Base-by-base conservation (phyloP, 30 jellyfish, hydroid and myxozoan species). In the Nemopilema nomurai region DNA sequence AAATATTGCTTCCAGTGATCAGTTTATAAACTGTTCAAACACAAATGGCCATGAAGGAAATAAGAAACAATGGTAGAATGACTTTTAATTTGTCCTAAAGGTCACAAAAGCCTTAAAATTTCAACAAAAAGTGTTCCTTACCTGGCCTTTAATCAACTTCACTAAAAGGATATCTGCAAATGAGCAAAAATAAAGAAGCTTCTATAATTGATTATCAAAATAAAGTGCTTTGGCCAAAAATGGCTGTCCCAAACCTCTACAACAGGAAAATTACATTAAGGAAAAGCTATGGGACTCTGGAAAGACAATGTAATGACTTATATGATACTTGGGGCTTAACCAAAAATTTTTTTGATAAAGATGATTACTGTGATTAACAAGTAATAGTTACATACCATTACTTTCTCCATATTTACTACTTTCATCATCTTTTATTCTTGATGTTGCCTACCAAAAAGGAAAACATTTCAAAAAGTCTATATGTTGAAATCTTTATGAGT, bases 101-200 rank as follows among this genome's bases (percentile, higher is more conserved):
- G n/a, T n/a, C n/a, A n/a, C n/a, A n/a, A n/a, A n/a, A n/a, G n/a
- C n/a, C n/a, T n/a, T n/a, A n/a, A n/a, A n/a, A n/a, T n/a, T n/a
- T n/a, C n/a, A n/a, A n/a, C n/a, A n/a, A n/a, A n/a, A n/a, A n/a
- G n/a, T n/a, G n/a, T n/a, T 20, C 26, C 29, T 67, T 50, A 84
- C 92, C 87, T 93, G 99, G 16, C 99, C 99, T 75, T 94, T 94
- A 23, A 97, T 96, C 72, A 94, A 77, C 41, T 94, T 94, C 21
- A 91, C 96, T 33, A 94, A 85, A 28, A 94, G 91, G 27, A 94
- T 94, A 51, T 94, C 99, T 84, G 82, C 22, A 84, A 29, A 24
- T 28, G 16, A 57, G 72, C 28, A 16, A 3, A 20, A 74, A 4
- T 19, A 29, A 1, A 18, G 7, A 28, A 3, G 6, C 13, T 3